phyloP scores from a whole-genome alignment of 2,888 invertebrate species.

The Tachina fera region DNA sequence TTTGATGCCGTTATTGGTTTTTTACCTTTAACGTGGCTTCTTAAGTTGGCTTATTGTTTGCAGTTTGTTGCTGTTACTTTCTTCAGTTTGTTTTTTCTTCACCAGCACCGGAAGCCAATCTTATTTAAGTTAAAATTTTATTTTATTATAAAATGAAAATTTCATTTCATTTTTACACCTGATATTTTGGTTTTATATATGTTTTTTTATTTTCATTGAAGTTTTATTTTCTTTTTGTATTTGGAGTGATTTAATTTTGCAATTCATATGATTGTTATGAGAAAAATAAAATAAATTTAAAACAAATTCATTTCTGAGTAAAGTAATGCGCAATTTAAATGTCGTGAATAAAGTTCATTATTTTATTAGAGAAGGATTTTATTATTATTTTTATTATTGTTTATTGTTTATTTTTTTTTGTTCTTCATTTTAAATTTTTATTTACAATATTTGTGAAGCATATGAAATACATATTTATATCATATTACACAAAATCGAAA shows the following conservation, averaged over 20 bases:
- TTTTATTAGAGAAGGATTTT: neutral
- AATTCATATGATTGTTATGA: conserved; percentile 19
- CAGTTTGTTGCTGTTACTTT: conserved; percentile 26
- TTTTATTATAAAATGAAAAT: conserved; percentile 49
- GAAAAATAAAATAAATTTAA: neutral
- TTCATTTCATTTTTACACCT: conserved; percentile 63
- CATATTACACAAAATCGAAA: too few relatives aligned
- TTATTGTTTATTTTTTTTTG: too few relatives aligned
- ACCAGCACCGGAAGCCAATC: conserved; percentile 53
- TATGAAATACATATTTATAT: too few relatives aligned
- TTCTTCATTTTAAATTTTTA: too few relatives aligned
- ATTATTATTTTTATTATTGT: neutral
- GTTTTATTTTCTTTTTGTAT: conserved; percentile 23
- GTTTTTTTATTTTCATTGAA: neutral
- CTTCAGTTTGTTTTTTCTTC: neutral
- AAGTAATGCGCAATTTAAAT: conserved; percentile 11
- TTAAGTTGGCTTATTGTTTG: conserved; percentile 48
- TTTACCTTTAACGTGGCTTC: conserved; percentile 62
- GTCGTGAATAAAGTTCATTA: neutral
- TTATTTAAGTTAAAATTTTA: conserved; percentile 52
- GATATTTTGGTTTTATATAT: conserved; percentile 49
- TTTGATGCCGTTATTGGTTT: conserved; percentile 39
- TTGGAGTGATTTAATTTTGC: conserved; percentile 8
- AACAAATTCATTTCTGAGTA: conserved; percentile 10
- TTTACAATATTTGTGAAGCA: too few relatives aligned